Percentiles rank a stretch among this genome's conserved stretches.
These are phyloP conservation scores for Girardinus metallicus DNA, from an alignment of 2,797 vertebrate species.

Conservation along the genomic window DNA sequence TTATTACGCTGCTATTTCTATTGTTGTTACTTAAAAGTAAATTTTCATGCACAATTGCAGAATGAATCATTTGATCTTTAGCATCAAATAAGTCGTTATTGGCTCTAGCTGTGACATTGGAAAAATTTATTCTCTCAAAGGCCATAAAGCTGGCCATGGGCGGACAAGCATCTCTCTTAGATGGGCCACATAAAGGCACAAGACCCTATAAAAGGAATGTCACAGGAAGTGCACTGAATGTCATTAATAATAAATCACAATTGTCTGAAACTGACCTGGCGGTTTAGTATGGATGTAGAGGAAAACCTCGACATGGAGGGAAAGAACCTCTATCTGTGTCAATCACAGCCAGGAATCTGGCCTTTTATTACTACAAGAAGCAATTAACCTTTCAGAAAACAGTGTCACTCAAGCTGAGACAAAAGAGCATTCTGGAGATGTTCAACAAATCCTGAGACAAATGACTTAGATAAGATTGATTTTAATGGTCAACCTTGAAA, in stretches of 20 bases:
- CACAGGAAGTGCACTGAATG: constrained; percentile 81
- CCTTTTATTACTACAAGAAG: constrained; percentile 81
- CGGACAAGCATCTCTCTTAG: constrained; percentile 72
- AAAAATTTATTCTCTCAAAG: constrained; percentile 74
- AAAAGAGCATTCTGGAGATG: constrained; percentile 78
- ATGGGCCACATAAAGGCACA: constrained; percentile 79
- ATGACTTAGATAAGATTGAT: constrained; percentile 75
- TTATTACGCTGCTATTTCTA: constrained; percentile 60
- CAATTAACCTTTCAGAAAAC: constrained; percentile 83
- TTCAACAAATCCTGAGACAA: constrained; percentile 78
- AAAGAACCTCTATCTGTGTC: constrained; percentile 79
- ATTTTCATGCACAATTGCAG: constrained; percentile 74
- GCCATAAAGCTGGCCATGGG: constrained; percentile 76
- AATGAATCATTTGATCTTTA: constrained; percentile 79
- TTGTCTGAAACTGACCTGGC: constrained; percentile 79
- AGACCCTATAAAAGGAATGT: constrained; percentile 84
- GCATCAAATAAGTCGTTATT: constrained; percentile 75
- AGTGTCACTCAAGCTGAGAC: constrained; percentile 77
- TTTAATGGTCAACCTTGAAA: constrained; percentile 65
- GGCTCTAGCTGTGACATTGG: constrained; percentile 68
- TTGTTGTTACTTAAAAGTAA: constrained; percentile 75
- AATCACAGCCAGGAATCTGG: constrained; percentile 75
- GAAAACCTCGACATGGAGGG: constrained; percentile 61
- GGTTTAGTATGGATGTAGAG: constrained; percentile 65
- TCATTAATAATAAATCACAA: constrained; percentile 86